Conservation (phyloP, 1,140 invertebrate species). For the Trissolcus basalis region DNA sequence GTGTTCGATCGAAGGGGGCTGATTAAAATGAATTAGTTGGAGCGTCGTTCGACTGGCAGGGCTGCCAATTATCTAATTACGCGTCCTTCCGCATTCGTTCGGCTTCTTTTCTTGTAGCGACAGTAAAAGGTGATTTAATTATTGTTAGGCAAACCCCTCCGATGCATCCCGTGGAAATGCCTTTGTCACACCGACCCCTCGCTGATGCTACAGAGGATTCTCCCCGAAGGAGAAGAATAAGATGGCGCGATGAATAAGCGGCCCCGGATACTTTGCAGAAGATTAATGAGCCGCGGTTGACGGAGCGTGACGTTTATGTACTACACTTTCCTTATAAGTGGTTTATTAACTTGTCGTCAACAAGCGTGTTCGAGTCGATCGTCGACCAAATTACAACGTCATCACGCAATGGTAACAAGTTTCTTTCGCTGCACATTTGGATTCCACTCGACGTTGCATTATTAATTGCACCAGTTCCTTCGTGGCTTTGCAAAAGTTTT, state of each 20-base stretch:
- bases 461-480: background rate
- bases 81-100: slow-evolving; percentile 42
- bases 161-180: slow-evolving; percentile 41
- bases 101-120: slow-evolving; percentile 58
- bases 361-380: slow-evolving; percentile 39
- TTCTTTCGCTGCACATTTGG: background rate
- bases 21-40: slow-evolving; percentile 66
- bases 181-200: slow-evolving; percentile 58
- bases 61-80: slow-evolving; percentile 70
- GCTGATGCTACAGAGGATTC: slow-evolving; percentile 22
- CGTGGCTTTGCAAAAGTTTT: too few species aligned
- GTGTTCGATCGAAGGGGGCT: slow-evolving; percentile 30
- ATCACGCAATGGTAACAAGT: slow-evolving; percentile 19
- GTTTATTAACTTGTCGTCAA: slow-evolving; percentile 50
- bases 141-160: slow-evolving; percentile 64
- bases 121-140: slow-evolving; percentile 67
- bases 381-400: slow-evolving; percentile 33
- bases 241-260: slow-evolving; percentile 46
- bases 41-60: slow-evolving; percentile 49
- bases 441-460: background rate
- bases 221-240: slow-evolving; percentile 13
- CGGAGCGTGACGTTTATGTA: slow-evolving; percentile 49
- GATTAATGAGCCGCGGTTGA: slow-evolving; percentile 53
- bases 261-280: slow-evolving; percentile 43
- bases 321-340: slow-evolving; percentile 48